Percentiles rank a stretch among this genome's conserved stretches.
phyloP scores from a whole-genome alignment of 2,113 vertebrate genomes.

The Chloebia gouldiae region DNA sequence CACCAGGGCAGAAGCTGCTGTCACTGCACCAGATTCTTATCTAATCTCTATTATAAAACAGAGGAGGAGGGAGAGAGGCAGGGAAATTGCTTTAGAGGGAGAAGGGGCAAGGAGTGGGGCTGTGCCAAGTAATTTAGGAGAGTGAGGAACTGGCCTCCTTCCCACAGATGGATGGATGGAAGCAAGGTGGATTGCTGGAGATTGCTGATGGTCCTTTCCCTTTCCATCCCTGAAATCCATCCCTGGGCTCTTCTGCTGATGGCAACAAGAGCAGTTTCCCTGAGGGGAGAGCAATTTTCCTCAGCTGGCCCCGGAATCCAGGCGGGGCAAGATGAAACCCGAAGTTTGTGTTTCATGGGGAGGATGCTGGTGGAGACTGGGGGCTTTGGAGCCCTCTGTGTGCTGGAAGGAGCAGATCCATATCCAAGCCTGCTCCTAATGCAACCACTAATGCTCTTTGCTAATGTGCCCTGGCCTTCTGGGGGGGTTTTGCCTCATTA shows the following conservation, averaged over 20 bases:
- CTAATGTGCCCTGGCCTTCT: neutral
- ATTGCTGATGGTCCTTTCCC: neutral
- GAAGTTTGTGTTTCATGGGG: neutral
- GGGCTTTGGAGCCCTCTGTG: neutral
- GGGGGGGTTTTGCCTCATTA: neutral
- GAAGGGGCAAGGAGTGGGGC: neutral
- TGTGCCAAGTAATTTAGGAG: conserved; percentile 5
- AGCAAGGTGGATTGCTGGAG: neutral
- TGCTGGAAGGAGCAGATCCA: neutral
- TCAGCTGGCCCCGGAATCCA: neutral
- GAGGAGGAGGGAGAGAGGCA: neutral
- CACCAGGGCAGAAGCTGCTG: neutral
- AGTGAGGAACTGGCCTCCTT: neutral
- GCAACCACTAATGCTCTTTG: neutral
- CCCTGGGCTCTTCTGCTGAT: neutral
- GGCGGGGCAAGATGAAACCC: neutral
- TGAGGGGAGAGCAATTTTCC: neutral
- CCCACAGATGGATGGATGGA: neutral
- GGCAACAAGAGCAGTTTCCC: neutral
- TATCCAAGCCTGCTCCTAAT: neutral
- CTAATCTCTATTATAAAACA: neutral
- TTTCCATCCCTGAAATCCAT: neutral
- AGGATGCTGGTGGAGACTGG: accelerated
- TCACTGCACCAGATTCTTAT: neutral
- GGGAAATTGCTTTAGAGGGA: neutral